Evolutionary conservation across 2,888 invertebrate species (phyloP), one percentile per base, ranked within the genome.

Genomic region (Prosopocoilus inquinatus): DNA sequence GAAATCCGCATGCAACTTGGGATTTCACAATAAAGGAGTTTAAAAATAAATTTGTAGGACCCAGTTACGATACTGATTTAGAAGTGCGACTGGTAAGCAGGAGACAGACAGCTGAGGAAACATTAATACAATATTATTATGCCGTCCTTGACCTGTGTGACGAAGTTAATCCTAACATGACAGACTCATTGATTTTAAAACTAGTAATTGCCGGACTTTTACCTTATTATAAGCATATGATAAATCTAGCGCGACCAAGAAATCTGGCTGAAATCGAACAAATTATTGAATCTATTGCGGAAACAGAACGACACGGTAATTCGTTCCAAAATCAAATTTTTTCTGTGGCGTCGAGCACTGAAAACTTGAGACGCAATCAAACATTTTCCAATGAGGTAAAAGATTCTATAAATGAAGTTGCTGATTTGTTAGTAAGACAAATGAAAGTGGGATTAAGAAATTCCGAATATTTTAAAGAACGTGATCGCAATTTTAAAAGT

Each of bases 291-390:
- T 43, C 43, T 4, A 43, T 43, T 13, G 9, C 43, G 2, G 43
- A 43, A 43, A 43, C 43, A 9, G 43, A 43, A 43, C 43, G 43
- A n/a, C 16, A 20, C 3, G 43, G 43, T 13, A 43, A 20, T 43
- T n/a, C 20, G 1, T 43, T 16, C 7, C 43, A 43, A 13, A 13
- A 43, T 43, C 15, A 15, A 11, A 15, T 9, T 43, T 16, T 9
- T 43, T 16, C 9, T 3, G 20, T 3, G 3, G 4, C 20, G 4
- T 20, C 20, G 1, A 20, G 5, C 2, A 20, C 1, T 2, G 20
- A 20, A 20, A 20, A 20, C 5, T 20, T 20, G 5, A 3, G 5
- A 20, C 20, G 5, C 3, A 20, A 20, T 20, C 20, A 20, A 2
- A 3, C 20, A 20, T 20, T 20, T 20, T 20, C 20, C 1, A 3